Conservation (phyloP, 2,888 invertebrate species). For the Tribolium freemani region DNA sequence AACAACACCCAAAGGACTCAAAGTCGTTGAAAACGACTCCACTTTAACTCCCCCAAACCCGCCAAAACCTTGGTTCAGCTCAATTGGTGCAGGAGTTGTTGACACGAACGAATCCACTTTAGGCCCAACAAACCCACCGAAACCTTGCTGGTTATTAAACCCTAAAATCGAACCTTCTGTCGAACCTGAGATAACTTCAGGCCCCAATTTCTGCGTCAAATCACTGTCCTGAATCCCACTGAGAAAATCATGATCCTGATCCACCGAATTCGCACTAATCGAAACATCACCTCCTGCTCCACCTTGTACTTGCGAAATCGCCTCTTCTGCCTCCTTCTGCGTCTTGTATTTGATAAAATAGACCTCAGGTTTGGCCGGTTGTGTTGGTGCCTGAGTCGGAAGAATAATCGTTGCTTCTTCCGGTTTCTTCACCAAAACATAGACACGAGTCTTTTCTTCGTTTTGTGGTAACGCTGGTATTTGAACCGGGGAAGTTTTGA, state of each 20-base stretch:
- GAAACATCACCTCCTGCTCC: slow-evolving; percentile 19
- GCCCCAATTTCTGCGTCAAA: background rate
- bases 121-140: background rate
- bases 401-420: slow-evolving; percentile 86
- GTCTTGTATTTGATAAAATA: slow-evolving; percentile 90
- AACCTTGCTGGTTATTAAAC: background rate
- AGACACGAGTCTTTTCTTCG: slow-evolving; percentile 64
- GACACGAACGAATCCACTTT: too few relatives aligned
- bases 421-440: slow-evolving; percentile 70
- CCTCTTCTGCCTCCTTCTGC: slow-evolving; percentile 66
- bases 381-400: slow-evolving; percentile 81
- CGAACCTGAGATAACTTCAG: background rate
- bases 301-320: slow-evolving; percentile 44
- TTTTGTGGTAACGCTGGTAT: slow-evolving; percentile 55
- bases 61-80: background rate
- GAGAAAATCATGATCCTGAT: background rate
- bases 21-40: background rate
- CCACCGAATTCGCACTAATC: background rate
- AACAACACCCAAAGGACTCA: background rate
- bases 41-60: background rate
- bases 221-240: background rate
- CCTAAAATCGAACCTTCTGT: background rate
- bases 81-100: too few relatives aligned
- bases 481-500: slow-evolving; percentile 50
- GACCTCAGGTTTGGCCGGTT: slow-evolving; percentile 89